Evolutionary conservation across 2,797 vertebrate species (phyloP).

Genomic region (Rhodeus uyekii): DNA sequence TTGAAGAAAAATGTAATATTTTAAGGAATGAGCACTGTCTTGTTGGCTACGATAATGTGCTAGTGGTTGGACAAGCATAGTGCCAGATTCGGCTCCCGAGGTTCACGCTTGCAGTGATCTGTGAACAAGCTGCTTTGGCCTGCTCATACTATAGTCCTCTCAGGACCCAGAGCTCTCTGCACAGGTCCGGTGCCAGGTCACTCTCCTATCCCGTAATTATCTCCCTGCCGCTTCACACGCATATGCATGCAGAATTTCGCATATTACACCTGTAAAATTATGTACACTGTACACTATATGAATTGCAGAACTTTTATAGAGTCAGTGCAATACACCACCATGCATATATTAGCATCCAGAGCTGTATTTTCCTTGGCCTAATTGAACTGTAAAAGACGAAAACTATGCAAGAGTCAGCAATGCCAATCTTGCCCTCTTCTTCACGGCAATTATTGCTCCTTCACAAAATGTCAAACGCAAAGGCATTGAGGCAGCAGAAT

Average conservation of each 20-base stretch:
- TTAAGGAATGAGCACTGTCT: neutral
- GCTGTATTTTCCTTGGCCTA: conserved; percentile 55
- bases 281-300: neutral
- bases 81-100: conserved; percentile 73
- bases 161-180: conserved; percentile 62
- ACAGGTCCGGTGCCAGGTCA: conserved; percentile 72
- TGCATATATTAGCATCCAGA: conserved; percentile 4
- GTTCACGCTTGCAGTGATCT: conserved; percentile 75
- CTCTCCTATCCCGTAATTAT: conserved; percentile 51
- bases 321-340: neutral
- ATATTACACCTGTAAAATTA: neutral
- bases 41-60: conserved; percentile 56
- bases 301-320: neutral
- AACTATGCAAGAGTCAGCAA: conserved; percentile 8
- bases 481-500: conserved; percentile 75
- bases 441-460: conserved; percentile 50
- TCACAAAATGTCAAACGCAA: conserved; percentile 45
- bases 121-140: conserved; percentile 77
- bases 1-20: neutral
- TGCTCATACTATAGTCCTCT: conserved; percentile 57
- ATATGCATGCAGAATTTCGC: neutral
- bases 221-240: conserved; percentile 20
- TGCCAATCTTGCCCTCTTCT: conserved; percentile 49
- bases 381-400: conserved; percentile 27
- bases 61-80: conserved; percentile 39